Percentiles rank a stretch among this genome's conserved stretches.
These are phyloP conservation scores for Phoxinus phoxinus DNA, from an alignment of 2,113 vertebrate species.

Conservation along the genomic window DNA sequence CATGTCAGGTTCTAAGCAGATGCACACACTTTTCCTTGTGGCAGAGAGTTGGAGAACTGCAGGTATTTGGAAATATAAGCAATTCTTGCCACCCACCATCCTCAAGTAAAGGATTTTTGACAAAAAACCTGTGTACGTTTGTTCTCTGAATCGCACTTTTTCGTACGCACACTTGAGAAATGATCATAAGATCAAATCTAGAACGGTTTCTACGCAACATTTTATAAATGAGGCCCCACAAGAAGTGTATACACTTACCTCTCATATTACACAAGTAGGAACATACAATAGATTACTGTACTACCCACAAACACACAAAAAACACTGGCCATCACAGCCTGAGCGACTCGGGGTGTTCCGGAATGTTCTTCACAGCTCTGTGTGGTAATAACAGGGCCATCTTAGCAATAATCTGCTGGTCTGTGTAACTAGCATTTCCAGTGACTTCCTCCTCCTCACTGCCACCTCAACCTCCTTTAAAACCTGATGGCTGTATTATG, in stretches of 20 bases:
- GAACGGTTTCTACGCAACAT: too few species aligned
- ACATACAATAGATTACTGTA: not conserved
- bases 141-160: too few species aligned
- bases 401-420: not conserved
- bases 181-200: too few species aligned
- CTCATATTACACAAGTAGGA: not conserved
- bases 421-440: not conserved
- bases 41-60: too few species aligned
- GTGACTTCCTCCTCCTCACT: not conserved
- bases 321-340: not conserved
- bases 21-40: too few species aligned
- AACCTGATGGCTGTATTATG: not conserved
- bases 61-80: too few species aligned
- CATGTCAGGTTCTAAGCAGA: too few species aligned
- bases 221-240: too few species aligned
- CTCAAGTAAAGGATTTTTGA: too few species aligned
- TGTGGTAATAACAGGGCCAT: not conserved
- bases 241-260: not conserved
- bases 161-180: too few species aligned
- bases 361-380: not conserved
- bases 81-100: too few species aligned
- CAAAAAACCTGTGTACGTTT: too few species aligned
- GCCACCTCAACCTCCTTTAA: not conserved
- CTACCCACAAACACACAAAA: not conserved
- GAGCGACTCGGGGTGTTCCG: not conserved